Evolutionary conservation across 2,888 invertebrate genomes (phyloP).

Genomic region (Drosophila greeni): DNA sequence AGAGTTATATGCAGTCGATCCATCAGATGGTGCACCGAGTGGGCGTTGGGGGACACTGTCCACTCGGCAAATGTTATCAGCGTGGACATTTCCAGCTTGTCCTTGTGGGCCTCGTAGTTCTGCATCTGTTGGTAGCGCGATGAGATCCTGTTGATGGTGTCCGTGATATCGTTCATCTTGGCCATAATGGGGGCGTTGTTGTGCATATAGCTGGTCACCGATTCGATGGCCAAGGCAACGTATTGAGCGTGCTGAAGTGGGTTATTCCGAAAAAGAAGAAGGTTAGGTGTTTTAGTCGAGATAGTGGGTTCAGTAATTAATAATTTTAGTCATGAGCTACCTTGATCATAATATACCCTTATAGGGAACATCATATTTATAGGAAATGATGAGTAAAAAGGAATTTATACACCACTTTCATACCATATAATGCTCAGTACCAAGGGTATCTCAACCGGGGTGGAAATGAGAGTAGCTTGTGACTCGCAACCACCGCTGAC

Average conservation of each 20-base stretch:
- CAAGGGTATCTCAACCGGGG: conserved; percentile 1
- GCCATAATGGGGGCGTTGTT: conserved; percentile 81
- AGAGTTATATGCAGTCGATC: conserved; percentile 84
- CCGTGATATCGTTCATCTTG: conserved; percentile 82
- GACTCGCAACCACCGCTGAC: conserved; percentile 8
- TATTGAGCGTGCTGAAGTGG: conserved; percentile 70
- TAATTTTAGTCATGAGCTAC: no score
- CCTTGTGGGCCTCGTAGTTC: conserved; percentile 80
- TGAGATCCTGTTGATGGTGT: conserved; percentile 82
- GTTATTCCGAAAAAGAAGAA: conserved; percentile 8
- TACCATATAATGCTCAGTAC: background rate
- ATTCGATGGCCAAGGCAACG: conserved; percentile 75
- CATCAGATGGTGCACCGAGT: conserved; percentile 83
- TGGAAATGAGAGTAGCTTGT: background rate
- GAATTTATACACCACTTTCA: background rate
- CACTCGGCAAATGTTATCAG: conserved; percentile 85
- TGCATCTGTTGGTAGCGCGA: conserved; percentile 82
- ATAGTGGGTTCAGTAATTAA: background rate
- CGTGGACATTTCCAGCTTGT: conserved; percentile 83
- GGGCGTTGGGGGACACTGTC: conserved; percentile 84
- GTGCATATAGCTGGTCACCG: conserved; percentile 71
- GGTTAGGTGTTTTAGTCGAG: background rate
- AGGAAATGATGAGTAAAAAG: background rate
- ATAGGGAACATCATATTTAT: no score
- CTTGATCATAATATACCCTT: no score